These are phyloP conservation scores for Stichopus horrens DNA, from an alignment of 53 echinoderm and acorn worm species.

Conservation along the genomic window DNA sequence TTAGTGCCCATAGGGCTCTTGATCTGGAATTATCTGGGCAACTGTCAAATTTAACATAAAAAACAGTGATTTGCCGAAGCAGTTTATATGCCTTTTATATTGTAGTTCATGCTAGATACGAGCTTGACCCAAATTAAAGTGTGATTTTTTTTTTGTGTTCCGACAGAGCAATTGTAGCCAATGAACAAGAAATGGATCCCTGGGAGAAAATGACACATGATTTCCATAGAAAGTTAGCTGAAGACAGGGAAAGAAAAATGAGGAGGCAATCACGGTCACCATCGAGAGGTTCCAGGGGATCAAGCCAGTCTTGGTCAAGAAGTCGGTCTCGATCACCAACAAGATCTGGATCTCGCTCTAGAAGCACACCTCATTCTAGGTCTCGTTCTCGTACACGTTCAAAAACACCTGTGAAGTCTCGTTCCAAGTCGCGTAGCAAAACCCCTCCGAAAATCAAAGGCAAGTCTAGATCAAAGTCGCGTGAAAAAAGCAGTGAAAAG, in stretches of 20 bases:
- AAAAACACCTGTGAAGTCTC: conserved; percentile 24
- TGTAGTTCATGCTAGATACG: too few relatives aligned
- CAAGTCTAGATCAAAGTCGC: conserved; percentile 31
- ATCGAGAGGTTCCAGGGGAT: conserved; percentile 46
- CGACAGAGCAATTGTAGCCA: conserved; percentile 38
- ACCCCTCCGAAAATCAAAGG: conserved; percentile 19
- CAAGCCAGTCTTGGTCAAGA: conserved; percentile 60
- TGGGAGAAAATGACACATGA: conserved; percentile 41
- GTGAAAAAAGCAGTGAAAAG: neutral
- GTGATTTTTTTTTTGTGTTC: neutral
- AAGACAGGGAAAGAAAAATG: conserved; percentile 22
- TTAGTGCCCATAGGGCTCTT: too few relatives aligned
- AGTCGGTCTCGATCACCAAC: conserved; percentile 61
- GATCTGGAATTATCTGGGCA: too few relatives aligned
- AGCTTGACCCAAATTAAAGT: too few relatives aligned
- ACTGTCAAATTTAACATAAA: too few relatives aligned
- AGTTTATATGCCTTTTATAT: too few relatives aligned
- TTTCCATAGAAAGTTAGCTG: conserved; percentile 48
- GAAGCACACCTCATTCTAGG: conserved; percentile 55
- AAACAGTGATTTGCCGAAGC: too few relatives aligned
- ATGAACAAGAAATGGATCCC: conserved; percentile 50
- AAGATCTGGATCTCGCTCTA: conserved; percentile 57
- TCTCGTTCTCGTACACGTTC: conserved; percentile 47
- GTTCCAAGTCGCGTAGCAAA: conserved; percentile 18
- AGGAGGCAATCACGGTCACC: conserved; percentile 30